Conservation (phyloP, 2,113 vertebrate genomes). For the Ceratotherium simum region DNA sequence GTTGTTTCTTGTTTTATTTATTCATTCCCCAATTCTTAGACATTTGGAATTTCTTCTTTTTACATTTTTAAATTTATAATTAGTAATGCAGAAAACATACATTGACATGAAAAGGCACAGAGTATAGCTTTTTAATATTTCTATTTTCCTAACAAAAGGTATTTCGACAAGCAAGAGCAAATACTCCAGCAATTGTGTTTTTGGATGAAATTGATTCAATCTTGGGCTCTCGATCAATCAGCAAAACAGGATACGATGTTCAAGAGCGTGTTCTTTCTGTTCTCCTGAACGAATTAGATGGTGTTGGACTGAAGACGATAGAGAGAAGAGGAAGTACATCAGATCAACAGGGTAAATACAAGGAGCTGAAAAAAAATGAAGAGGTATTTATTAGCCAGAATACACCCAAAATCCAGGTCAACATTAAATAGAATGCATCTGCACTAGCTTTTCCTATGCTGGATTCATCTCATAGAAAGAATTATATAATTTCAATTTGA, state of each 20-base stretch:
- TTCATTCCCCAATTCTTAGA: not conserved
- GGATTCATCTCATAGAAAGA: not conserved
- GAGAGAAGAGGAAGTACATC: slow-evolving; percentile 91
- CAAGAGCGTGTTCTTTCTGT: slow-evolving; percentile 94
- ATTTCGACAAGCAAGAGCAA: slow-evolving; percentile 95
- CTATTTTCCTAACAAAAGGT: slow-evolving; percentile 86
- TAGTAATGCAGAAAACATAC: not conserved
- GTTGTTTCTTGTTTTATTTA: slow-evolving; percentile 37
- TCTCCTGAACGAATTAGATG: slow-evolving; percentile 97
- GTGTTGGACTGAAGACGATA: slow-evolving; percentile 91
- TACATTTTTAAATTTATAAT: not conserved
- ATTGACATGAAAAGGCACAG: not conserved
- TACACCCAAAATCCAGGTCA: not conserved
- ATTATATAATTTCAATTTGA: not conserved
- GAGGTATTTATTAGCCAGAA: slow-evolving; percentile 83
- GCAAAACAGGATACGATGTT: slow-evolving; percentile 84
- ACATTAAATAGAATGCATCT: not conserved
- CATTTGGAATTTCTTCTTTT: slow-evolving; percentile 36
- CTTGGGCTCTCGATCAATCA: slow-evolving; percentile 90
- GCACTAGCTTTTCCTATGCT: not conserved
- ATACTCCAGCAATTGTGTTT: slow-evolving; percentile 95
- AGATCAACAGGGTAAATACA: slow-evolving; percentile 84
- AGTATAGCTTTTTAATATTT: slow-evolving; percentile 33
- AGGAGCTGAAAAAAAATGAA: slow-evolving; percentile 77
- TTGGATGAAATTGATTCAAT: slow-evolving; percentile 97